These are phyloP conservation scores for Nestor notabilis DNA, from an alignment of 2,113 vertebrate species.

Conservation along the genomic window DNA sequence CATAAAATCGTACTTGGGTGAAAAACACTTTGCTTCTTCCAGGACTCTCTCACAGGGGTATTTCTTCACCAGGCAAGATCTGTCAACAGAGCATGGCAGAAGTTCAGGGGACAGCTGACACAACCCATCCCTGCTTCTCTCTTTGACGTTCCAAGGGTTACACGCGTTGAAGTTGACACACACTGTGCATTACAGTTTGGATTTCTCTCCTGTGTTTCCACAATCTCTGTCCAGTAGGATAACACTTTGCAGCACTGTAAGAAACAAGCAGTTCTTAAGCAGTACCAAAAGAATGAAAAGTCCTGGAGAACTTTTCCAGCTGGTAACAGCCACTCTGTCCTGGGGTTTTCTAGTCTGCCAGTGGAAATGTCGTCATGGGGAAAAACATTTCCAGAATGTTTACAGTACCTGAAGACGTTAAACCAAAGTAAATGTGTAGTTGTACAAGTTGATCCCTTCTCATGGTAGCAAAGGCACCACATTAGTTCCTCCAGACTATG, in stretches of 20 bases:
- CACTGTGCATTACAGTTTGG: fast-evolving
- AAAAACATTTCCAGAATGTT: not conserved
- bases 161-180: fast-evolving
- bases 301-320: not conserved
- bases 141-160: not conserved
- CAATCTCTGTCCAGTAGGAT: not conserved
- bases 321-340: not conserved
- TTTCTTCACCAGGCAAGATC: not conserved
- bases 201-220: not conserved
- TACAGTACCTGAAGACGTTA: not conserved
- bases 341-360: not conserved
- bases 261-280: not conserved
- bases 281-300: not conserved
- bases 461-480: not conserved
- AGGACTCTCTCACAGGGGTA: fast-evolving
- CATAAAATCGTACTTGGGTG: not conserved
- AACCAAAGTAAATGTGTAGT: not conserved
- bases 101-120: not conserved
- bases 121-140: no score
- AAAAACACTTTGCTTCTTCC: not conserved
- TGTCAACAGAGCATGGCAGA: not conserved
- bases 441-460: not conserved
- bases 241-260: not conserved
- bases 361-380: not conserved
- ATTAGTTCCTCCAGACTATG: not conserved